Conservation (phyloP, 2,797 vertebrate genomes). For the Pampus argenteus region DNA sequence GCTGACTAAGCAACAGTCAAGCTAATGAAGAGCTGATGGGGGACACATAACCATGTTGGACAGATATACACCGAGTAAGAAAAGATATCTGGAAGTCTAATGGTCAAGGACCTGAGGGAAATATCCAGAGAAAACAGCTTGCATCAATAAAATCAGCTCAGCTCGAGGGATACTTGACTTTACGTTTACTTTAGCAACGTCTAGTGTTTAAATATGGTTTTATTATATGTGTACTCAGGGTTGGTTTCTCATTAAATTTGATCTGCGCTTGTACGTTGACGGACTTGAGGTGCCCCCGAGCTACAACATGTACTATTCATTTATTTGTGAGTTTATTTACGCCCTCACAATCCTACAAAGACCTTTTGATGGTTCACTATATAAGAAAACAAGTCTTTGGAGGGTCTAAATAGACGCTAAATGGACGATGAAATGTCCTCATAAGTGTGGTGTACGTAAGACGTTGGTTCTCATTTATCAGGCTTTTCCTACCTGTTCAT, state of each 20-base stretch:
- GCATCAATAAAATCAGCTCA: slow-evolving; percentile 44
- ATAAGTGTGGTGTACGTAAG: slow-evolving; percentile 48
- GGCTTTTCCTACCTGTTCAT: neutral
- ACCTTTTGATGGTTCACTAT: slow-evolving; percentile 6
- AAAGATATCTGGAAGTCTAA: slow-evolving; percentile 47
- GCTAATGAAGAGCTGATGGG: slow-evolving; percentile 72
- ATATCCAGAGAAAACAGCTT: slow-evolving; percentile 42
- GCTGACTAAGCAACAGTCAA: slow-evolving; percentile 75
- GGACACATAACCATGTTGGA: slow-evolving; percentile 67
- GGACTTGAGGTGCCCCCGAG: slow-evolving; percentile 17
- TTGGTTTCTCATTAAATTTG: slow-evolving; percentile 37
- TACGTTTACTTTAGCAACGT: slow-evolving; percentile 11
- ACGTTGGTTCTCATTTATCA: slow-evolving; percentile 68
- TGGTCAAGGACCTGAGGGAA: slow-evolving; percentile 50
- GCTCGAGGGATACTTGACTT: slow-evolving; percentile 27
- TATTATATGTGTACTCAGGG: slow-evolving; percentile 22
- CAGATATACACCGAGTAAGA: slow-evolving; percentile 59
- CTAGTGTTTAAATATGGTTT: slow-evolving; percentile 23
- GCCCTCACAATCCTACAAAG: slow-evolving; percentile 1
- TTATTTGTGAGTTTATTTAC: neutral
- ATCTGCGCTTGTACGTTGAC: slow-evolving; percentile 13
- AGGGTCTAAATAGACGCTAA: slow-evolving; percentile 10
- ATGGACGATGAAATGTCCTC: slow-evolving; percentile 52
- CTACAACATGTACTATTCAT: slow-evolving; percentile 10
- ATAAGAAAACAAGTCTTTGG: slow-evolving; percentile 10